These are phyloP conservation scores for Aleiodes testaceus DNA, from an alignment of 2,888 invertebrate species.

Conservation along the genomic window DNA sequence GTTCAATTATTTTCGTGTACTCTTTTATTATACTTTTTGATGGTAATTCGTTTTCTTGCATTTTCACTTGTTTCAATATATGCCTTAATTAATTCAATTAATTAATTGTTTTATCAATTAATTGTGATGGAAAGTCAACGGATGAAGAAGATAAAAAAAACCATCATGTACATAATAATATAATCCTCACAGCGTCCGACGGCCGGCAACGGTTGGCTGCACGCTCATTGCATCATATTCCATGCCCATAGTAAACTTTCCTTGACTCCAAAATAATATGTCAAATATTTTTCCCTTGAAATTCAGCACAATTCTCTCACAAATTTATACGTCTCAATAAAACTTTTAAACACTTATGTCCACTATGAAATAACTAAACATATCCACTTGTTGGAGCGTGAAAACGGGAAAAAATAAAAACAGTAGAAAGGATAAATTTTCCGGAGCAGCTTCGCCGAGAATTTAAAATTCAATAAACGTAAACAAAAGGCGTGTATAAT, in stretches of 20 bases:
- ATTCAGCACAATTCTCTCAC: slow-evolving; percentile 11
- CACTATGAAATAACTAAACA: slow-evolving; percentile 4
- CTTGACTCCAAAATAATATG: too few species aligned
- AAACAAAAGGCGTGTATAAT: not conserved
- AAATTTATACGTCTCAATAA: slow-evolving; percentile 8
- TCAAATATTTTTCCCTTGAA: not conserved
- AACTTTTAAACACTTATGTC: slow-evolving; percentile 13
- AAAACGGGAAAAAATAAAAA: slow-evolving; percentile 2
- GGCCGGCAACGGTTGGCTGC: slow-evolving; percentile 48
- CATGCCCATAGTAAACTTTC: not conserved
- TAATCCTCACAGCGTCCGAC: slow-evolving; percentile 44
- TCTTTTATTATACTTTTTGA: too few species aligned
- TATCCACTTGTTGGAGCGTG: not conserved
- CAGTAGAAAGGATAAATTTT: not conserved
- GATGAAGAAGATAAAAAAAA: too few species aligned
- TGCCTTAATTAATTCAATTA: too few species aligned
- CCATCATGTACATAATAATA: too few species aligned
- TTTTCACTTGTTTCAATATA: too few species aligned
- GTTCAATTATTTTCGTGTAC: too few species aligned
- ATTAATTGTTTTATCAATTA: too few species aligned
- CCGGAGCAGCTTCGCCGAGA: not conserved
- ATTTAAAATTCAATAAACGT: not conserved
- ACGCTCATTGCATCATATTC: slow-evolving; percentile 24
- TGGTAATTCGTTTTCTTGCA: too few species aligned
- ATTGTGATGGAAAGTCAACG: too few species aligned